Evolutionary conservation across 1,140 invertebrate species (phyloP), one percentile per base, ranked within the genome.

Genomic region (Drosophila nigrodunni): DNA sequence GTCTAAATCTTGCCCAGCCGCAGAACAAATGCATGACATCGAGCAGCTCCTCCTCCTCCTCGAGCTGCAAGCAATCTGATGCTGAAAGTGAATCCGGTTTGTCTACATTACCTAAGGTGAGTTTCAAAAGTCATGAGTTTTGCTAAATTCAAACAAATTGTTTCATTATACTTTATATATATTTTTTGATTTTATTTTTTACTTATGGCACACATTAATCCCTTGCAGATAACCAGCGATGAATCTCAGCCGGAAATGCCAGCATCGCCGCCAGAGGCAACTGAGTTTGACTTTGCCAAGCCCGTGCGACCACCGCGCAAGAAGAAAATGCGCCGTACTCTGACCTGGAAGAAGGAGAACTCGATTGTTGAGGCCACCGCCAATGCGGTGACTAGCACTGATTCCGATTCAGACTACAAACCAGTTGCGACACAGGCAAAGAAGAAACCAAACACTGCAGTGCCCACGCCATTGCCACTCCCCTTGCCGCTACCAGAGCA

Each of bases 301-400:
- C 87, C 90, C 0, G 61, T 79, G 49, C 78, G 88, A 3, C 83
- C 83, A 6, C 75, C 80, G n/a, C 90, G 90, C n/a, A 91, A 90
- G 67, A 92, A 92, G 88, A 92, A 92, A 65, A 78, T 91, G 78
- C 87, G 91, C 2, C 90, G 90, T 30, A 90, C 81, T 7, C 58
- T 92, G 5, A 87, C 81, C 35, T 92, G 90, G 90, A 92, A 92
- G 44, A 92, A 92, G 60, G 91, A 92, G 13, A 87, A 80, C 52
- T 89, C 90, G 0, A 82, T 89, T 61, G 77, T 91, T 11, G 91
- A 92, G 52, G 75, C 82, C n/a, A 82, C 80, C 1, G 71, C 78
- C 3, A 80, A 80, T 49, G 61, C 72, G 2, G 59, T 86, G 6
- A 82, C 83, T 6, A 87, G 77, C 15, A 91, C 91, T 3, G 90